Base-by-base conservation (phyloP, 2,113 vertebrate genomes). In the Pogonocichla stellata region DNA sequence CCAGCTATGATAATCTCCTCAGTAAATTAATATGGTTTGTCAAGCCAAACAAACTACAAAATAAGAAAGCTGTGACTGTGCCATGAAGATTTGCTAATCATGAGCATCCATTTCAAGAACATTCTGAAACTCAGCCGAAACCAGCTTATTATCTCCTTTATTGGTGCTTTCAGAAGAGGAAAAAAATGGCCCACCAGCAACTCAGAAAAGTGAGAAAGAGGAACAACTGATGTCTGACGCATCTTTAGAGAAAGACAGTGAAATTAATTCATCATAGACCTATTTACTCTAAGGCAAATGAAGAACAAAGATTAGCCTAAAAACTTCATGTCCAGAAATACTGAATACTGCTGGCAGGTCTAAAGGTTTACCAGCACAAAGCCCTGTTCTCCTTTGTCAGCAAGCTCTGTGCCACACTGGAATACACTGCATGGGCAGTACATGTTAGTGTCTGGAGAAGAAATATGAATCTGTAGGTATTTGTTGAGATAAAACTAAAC, bases 41-140 rank as follows among this genome's bases (percentile, higher is more conserved):
- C 74, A 93, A 90, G 82, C 71, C 86, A 93, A 95, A 91, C 61
- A 74, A 80, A 48, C 50, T 86, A 70, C 71, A 82, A 77, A 90
- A 94, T 82, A 82, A 90, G 88, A 92, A 72, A 90, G 58, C 54
- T 64, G 36, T 38, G 67, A 91, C 69, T 54, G 26, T 45, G 64
- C 85, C 61, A 71, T 58, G 65, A 75, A 88, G 54, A 87, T 85
- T 69, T 82, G 45, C 33, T 82, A 64, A 92, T 86, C 66, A 75
- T 17, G 48, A 69, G 43, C 22, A 81, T 50, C 34, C 67, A 83
- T 75, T 71, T 89, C 40, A 71, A 92, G 79, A 83, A 43, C 18
- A 60, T 62, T 82, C 66, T 64, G 51, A 94, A 90, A 75, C 57
- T 87, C 50, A 50, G 43, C 10, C 0, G 24, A 95, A 93, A 91